Conservation (phyloP, 2,113 vertebrate species). For the Sylvietta virens region DNA sequence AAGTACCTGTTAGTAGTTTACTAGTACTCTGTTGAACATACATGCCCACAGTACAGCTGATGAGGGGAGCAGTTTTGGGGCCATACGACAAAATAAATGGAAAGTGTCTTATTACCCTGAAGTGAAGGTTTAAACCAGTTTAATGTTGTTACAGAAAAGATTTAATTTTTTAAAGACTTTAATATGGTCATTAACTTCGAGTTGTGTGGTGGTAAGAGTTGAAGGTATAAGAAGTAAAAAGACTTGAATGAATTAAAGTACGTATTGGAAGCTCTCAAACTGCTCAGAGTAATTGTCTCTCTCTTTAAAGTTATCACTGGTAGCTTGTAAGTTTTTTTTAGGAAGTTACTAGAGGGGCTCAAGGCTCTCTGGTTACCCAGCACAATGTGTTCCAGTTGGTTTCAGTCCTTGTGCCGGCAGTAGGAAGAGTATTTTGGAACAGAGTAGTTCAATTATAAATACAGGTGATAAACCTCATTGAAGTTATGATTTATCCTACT, state of each 20-base stretch:
- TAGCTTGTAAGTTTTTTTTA: neutral
- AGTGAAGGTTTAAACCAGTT: neutral
- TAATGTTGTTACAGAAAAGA: neutral
- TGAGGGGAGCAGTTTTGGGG: neutral
- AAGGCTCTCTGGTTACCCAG: neutral
- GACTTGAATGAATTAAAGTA: neutral
- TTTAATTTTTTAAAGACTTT: neutral
- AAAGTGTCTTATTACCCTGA: no score
- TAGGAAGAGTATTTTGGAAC: neutral
- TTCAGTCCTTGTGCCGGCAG: neutral
- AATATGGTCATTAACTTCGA: accelerated
- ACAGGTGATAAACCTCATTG: neutral
- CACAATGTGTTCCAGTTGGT: accelerated
- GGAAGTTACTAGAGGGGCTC: neutral
- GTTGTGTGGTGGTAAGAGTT: neutral
- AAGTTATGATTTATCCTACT: neutral
- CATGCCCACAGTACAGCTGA: neutral
- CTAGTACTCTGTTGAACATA: neutral
- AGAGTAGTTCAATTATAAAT: neutral
- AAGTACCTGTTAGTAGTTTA: neutral
- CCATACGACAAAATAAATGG: accelerated
- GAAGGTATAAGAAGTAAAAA: neutral
- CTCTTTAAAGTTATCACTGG: neutral
- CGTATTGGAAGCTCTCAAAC: neutral
- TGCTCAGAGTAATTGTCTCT: neutral